phyloP scores from a whole-genome alignment of 2,888 invertebrate species.

The Agrotis clavis region DNA sequence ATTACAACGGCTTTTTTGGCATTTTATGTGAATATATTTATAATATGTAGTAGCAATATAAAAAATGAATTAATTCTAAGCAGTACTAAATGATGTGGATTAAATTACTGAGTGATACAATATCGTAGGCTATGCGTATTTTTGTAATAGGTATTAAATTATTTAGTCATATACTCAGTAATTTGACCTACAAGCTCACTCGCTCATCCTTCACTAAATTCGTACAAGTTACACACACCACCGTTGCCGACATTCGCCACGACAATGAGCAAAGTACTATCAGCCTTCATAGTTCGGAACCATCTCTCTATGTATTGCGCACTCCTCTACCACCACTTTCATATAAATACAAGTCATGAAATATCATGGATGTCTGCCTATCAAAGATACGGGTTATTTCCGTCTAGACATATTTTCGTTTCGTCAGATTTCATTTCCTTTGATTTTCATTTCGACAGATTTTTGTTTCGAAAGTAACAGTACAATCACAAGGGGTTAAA shows the following conservation, averaged over 20 bases:
- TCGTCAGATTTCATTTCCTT: too few species aligned
- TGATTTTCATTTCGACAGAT: too few species aligned
- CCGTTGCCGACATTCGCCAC: slow-evolving; percentile 36
- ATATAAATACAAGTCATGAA: slow-evolving; percentile 25
- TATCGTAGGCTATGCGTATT: slow-evolving; percentile 4
- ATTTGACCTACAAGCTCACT: slow-evolving; percentile 24
- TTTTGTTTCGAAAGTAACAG: too few species aligned
- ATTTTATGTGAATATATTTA: slow-evolving; percentile 58
- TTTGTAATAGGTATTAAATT: slow-evolving; percentile 17
- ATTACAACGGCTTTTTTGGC: slow-evolving; percentile 62
- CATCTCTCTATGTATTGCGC: slow-evolving; percentile 30
- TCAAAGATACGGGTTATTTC: neutral
- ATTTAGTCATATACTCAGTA: slow-evolving; percentile 41
- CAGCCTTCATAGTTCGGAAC: slow-evolving; percentile 74
- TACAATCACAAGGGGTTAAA: too few species aligned
- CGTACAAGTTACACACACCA: slow-evolving; percentile 49
- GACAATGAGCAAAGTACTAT: slow-evolving; percentile 76
- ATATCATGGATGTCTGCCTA: slow-evolving; percentile 8
- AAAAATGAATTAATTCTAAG: slow-evolving; percentile 55
- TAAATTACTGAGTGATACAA: slow-evolving; percentile 50
- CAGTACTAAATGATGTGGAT: slow-evolving; percentile 30
- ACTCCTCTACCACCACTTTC: slow-evolving; percentile 28
- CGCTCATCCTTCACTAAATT: slow-evolving; percentile 51
- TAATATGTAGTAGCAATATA: slow-evolving; percentile 61
- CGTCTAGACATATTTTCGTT: too few species aligned